Base-by-base conservation (phyloP, 2,888 invertebrate genomes). In the Hypselothyrea guttata region DNA sequence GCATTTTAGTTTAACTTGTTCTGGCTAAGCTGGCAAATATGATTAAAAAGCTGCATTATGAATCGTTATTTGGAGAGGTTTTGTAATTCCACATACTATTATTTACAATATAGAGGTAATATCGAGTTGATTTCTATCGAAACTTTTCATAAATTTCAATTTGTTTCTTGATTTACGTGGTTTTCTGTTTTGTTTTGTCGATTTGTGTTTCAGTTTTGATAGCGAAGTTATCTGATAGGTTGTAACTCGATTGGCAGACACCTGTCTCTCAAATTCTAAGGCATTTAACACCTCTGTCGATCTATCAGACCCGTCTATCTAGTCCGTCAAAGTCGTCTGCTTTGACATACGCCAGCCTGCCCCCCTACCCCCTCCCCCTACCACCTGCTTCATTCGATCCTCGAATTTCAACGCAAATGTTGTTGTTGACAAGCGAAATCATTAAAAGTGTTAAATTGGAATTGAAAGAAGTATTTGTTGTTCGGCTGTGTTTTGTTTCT, bases 401-500 rank as follows among this genome's bases (percentile, higher is more conserved):
- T 31, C 54, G 27, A 55, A 22, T 22, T 22, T 22, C 22, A 22
- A 22, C 22, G 22, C 5, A 4, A 63, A 65, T 70, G 61, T 51
- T 59, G 82, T 53, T 74, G 67, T 55, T 84, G 86, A 81, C 86
- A 86, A 55, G 77, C 75, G 52, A 81, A 81, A 77, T 86, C 81
- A 84, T 86, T 82, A 78, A 77, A 69, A 84, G 66, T 81, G 86
- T 86, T 78, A 71, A 77, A 66, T n/a, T 56, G 60, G 71, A 71
- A 81, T 54, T 53, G 49, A 71, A 67, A 84, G 65, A 81, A 81
- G 64, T 68, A 35, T 52, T 47, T 33, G 37, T 33, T 63, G 11
- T 51, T 42, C 38, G 34, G 15, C 22, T n/a, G 7, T n/a, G 8
- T 12, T 40, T 33, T 33, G 7, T 33, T 33, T 33, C 2, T 28